Evolutionary conservation across 2,888 invertebrate genomes (phyloP), one percentile per base, ranked within the genome.

Genomic region (Aphodius sticticus): DNA sequence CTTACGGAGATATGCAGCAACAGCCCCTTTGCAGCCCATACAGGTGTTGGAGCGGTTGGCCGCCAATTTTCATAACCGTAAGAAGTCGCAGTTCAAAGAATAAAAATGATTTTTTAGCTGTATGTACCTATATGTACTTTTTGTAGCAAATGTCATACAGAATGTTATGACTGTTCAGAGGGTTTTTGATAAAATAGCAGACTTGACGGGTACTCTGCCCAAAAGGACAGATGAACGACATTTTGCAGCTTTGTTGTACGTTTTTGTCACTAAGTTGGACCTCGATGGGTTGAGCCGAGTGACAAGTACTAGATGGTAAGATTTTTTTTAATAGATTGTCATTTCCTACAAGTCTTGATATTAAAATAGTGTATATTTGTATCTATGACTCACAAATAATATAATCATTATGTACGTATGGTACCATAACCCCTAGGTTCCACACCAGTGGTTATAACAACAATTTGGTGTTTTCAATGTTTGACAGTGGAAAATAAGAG

Each of bases 201-300:
- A 84, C 16, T 85, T 84, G 86, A 79, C 87, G 87, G 77, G 90
- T 89, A 80, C 84, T 88, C 82, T 90, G 85, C 83, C 90, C 85
- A 80, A 90, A 86, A 84, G 87, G 86, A 78, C 88, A 87, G 87
- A 88, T 76, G 89, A 89, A 79, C 90, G 92, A 15, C 93, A 94
- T 69, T 94, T 96, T 86, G 93, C 94, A n/a, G 93, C 93, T 1
- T 89, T 94, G 4, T 87, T 96, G 6, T 93, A 92, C 85, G 95
- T 92, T 0, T 87, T 93, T 77, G 90, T 96, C 9, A 93, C 93
- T 1, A 92, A 93, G 76, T 90, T 95, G n/a, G 94, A 96, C 87
- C 89, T 96, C 77, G 95, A 95, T 82, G 93, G 93, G 0, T 87
- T 90, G 2, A 82, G 83, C 9, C 83, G 84, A 16, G 83, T 89